phyloP scores from a whole-genome alignment of 2,797 vertebrate genomes.

The Phoeniculus purpureus region DNA sequence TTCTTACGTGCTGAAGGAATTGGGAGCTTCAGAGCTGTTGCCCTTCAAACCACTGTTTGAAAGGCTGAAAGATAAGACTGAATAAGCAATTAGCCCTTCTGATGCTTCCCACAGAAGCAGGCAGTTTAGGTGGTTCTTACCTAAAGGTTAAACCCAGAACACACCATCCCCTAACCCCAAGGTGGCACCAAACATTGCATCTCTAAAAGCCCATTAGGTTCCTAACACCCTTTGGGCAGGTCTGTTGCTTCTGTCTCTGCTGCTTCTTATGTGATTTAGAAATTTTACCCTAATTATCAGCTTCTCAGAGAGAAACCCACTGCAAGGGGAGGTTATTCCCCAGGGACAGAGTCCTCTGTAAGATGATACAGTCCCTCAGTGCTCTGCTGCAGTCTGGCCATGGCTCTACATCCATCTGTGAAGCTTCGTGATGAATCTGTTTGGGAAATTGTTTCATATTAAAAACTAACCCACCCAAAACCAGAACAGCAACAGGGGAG shows the following conservation, averaged over 20 bases:
- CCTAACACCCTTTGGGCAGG: background rate
- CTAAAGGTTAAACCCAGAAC: background rate
- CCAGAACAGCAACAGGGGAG: background rate
- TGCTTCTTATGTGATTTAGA: constrained; percentile 6
- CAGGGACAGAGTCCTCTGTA: background rate
- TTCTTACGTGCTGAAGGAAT: background rate
- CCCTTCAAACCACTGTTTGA: background rate
- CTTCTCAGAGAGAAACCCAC: background rate
- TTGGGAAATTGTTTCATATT: background rate
- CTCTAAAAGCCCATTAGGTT: background rate
- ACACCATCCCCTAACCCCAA: background rate
- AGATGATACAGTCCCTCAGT: background rate
- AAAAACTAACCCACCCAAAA: background rate
- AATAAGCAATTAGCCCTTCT: background rate
- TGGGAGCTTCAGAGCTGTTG: background rate
- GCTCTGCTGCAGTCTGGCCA: background rate
- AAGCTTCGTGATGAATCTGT: background rate
- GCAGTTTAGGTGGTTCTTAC: background rate
- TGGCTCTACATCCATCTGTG: background rate
- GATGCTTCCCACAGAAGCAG: background rate
- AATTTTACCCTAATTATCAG: background rate
- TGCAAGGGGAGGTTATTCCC: background rate
- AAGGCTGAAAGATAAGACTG: background rate
- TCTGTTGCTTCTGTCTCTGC: background rate
- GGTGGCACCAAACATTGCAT: background rate